Evolutionary conservation across 2,113 vertebrate species (phyloP), one percentile per base, ranked within the genome.

Genomic region (Podarcis cretensis): DNA sequence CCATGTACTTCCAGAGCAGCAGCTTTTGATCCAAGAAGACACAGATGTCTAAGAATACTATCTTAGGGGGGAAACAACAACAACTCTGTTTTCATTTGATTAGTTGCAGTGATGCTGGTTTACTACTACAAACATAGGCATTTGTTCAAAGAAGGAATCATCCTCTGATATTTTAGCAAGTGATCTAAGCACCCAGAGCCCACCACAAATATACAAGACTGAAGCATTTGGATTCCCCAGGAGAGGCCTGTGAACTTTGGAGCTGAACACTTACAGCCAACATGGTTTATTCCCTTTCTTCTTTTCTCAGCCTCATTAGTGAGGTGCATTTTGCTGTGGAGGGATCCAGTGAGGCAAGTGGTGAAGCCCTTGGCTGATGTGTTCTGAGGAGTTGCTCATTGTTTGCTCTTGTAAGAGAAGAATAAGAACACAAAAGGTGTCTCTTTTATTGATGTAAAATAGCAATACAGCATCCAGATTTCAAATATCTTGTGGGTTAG

Each of bases 381-480:
- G 57, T 89, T 90, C 74, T 20, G 89, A 90, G 89, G 81, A 90
- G 23, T 73, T 74, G 48, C 89, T 90, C 76, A 0, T 76, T 90
- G 87, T n/a, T 87, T 40, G 21, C 63, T 86, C 84, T 88, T 94
- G 82, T 90, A 79, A 76, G 78, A 79, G 71, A 40, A 87, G 93
- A 90, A 94, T 43, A 91, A 96, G 96, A 97, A 97, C 97, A 98
- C 97, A 97, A 96, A 89, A 87, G 88, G 86, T 89, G 93, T 90
- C 32, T 89, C 99, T 97, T 97, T 98, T 98, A 98, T 98, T 98
- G 95, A 97, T 96, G 95, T 95, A 97, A 97, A 75, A 97, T 92
- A 97, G 94, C 95, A 95, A 95, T 93, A 90, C 95, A 95, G 95
- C 94, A 85, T 95, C 95, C 93, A 90, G 94, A 94, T 90, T 95